These are phyloP conservation scores for Phocoena phocoena DNA, from an alignment of 2,113 vertebrate species.

Conservation along the genomic window DNA sequence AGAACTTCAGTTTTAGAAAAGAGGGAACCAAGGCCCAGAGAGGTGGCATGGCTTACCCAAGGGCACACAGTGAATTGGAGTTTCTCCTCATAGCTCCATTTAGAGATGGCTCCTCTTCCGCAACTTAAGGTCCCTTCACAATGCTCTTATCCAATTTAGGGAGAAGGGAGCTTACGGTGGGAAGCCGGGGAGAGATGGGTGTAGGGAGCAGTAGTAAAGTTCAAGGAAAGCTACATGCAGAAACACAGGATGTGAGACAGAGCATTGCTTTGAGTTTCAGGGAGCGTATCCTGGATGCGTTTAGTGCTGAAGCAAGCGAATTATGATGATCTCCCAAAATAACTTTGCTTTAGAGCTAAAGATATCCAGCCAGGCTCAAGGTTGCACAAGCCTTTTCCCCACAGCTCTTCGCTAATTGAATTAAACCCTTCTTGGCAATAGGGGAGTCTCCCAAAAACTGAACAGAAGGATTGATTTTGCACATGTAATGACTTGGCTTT, in stretches of 20 bases:
- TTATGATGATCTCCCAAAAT: slow-evolving; percentile 31
- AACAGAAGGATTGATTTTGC: slow-evolving; percentile 27
- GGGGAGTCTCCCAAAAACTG: neutral
- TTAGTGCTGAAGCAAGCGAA: neutral
- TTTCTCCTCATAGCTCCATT: neutral
- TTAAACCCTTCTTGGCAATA: slow-evolving; percentile 41
- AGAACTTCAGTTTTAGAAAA: neutral
- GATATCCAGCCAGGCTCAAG: slow-evolving; percentile 6
- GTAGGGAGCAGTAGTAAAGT: neutral
- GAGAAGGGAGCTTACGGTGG: neutral
- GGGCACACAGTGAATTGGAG: neutral
- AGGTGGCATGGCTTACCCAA: neutral
- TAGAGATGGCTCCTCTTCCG: neutral
- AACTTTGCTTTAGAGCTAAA: slow-evolving; percentile 7
- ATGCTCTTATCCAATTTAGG: neutral
- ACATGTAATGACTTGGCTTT: neutral
- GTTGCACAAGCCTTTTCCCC: neutral
- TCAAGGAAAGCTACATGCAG: neutral
- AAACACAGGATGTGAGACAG: neutral
- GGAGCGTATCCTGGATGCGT: neutral
- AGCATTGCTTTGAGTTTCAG: neutral
- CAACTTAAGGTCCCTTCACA: neutral
- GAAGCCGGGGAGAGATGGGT: neutral
- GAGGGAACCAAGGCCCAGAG: neutral
- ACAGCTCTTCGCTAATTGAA: slow-evolving; percentile 26